Percentiles rank a stretch among this genome's conserved stretches.
Evolutionary conservation across 2,113 vertebrate species (phyloP).

Genomic region (Lagopus muta): DNA sequence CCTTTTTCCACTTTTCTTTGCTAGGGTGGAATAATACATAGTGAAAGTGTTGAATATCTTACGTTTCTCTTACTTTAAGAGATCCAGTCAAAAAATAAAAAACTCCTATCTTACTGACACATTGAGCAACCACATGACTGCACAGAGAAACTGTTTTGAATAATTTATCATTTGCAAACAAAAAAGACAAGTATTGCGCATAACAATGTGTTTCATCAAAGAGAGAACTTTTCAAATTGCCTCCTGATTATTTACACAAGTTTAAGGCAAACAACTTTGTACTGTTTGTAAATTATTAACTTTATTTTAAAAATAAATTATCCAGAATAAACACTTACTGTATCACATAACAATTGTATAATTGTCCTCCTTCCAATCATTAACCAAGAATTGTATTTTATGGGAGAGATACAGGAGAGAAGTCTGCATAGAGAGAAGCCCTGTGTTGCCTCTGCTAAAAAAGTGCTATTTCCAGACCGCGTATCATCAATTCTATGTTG

Average conservation of each 20-base stretch:
- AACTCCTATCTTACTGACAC: neutral
- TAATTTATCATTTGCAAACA: slow-evolving; percentile 45
- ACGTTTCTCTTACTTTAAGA: neutral
- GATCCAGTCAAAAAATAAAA: neutral
- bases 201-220: slow-evolving; percentile 28
- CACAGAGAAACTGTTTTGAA: slow-evolving; percentile 2
- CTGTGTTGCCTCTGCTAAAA: neutral
- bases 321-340: neutral
- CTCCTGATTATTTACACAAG: slow-evolving; percentile 21
- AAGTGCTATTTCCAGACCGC: neutral
- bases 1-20: neutral
- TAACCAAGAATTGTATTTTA: neutral
- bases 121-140: neutral
- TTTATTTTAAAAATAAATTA: slow-evolving; percentile 39
- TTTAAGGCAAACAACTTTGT: neutral
- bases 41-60: neutral
- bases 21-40: neutral
- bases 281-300: slow-evolving; percentile 25
- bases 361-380: neutral
- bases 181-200: slow-evolving; percentile 1
- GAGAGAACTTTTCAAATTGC: neutral
- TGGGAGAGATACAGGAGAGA: neutral
- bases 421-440: neutral
- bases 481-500: neutral
- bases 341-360: neutral